These are phyloP conservation scores for Oscheius sp. DNA, from an alignment of 2,888 invertebrate genomes.

Conservation along the genomic window DNA sequence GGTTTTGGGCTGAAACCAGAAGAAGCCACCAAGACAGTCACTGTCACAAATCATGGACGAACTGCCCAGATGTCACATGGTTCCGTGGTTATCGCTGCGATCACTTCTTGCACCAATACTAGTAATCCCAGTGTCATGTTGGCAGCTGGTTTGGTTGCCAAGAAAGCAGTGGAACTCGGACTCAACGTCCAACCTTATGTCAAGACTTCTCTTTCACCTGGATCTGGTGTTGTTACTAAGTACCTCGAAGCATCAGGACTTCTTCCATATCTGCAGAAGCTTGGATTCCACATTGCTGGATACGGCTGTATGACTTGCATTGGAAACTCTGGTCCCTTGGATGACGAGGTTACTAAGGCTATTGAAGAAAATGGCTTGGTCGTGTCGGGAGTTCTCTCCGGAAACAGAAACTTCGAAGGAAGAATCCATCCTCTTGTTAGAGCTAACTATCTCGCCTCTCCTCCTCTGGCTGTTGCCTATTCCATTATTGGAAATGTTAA, in stretches of 20 bases:
- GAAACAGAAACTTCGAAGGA: constrained; percentile 97
- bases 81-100: constrained; percentile 94
- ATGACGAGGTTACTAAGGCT: constrained; percentile 89
- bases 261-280: constrained; percentile 81
- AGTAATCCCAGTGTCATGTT: constrained; percentile 98
- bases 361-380: constrained; percentile 94
- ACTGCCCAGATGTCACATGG: constrained; percentile 47
- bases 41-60: constrained; percentile 48
- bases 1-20: constrained; percentile 69
- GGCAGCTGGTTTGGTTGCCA: constrained; percentile 82
- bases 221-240: constrained; percentile 92
- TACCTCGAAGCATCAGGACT: constrained; percentile 91
- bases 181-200: constrained; percentile 90
- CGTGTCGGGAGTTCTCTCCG: constrained; percentile 93
- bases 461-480: constrained; percentile 94
- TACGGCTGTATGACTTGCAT: constrained; percentile 99
- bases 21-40: constrained; percentile 53
- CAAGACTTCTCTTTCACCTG: constrained; percentile 95
- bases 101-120: constrained; percentile 97
- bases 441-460: constrained; percentile 97
- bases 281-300: constrained; percentile 89
- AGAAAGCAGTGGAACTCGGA: constrained; percentile 83
- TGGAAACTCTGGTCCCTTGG: constrained; percentile 94
- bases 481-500: constrained; percentile 93
- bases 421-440: constrained; percentile 93